These are phyloP conservation scores for Hyppa rectilinea DNA, from an alignment of 2,888 invertebrate species.

Conservation along the genomic window DNA sequence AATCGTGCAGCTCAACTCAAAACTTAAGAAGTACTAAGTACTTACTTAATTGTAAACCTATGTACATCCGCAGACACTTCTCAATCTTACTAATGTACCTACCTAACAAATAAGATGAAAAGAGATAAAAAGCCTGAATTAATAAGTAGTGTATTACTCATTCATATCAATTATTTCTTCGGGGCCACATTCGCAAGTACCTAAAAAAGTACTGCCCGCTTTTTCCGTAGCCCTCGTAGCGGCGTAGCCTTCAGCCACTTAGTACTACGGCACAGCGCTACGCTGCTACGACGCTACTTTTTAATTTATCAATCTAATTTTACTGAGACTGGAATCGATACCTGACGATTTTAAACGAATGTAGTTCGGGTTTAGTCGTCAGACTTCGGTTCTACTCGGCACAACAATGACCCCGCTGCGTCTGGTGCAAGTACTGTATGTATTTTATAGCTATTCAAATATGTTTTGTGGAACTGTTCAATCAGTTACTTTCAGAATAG, in stretches of 20 bases:
- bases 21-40: too few species aligned
- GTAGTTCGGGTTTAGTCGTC: constrained; percentile 4
- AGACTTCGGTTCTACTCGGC: not conserved
- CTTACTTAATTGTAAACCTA: too few species aligned
- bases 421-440: not conserved
- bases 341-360: not conserved
- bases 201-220: not conserved
- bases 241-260: constrained; percentile 1
- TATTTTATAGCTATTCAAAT: not conserved
- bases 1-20: too few species aligned
- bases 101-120: too few species aligned
- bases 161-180: too few species aligned
- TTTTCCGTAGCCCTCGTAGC: constrained; percentile 18
- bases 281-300: not conserved
- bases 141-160: too few species aligned
- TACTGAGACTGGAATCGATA: constrained; percentile 23
- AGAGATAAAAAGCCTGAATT: too few species aligned
- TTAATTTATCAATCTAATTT: not conserved
- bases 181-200: too few species aligned
- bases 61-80: too few species aligned
- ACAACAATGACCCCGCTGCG: not conserved
- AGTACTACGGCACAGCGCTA: not conserved
- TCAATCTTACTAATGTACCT: too few species aligned
- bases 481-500: not conserved
- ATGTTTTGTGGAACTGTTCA: not conserved